phyloP scores from a whole-genome alignment of 2,888 invertebrate species.

The Adineta ricciae region DNA sequence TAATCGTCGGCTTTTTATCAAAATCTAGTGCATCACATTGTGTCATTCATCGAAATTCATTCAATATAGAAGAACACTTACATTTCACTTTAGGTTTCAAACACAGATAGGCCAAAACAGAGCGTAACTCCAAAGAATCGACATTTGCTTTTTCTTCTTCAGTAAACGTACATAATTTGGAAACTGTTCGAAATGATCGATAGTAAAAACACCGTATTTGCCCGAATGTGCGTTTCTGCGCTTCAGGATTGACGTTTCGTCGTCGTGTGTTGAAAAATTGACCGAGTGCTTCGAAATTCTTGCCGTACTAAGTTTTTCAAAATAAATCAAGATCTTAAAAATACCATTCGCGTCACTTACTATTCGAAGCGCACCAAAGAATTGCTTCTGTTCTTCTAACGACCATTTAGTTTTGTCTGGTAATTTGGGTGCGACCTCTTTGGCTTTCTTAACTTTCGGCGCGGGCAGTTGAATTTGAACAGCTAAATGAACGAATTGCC shows the following conservation, averaged over 20 bases:
- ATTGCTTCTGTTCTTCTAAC: conserved; percentile 6
- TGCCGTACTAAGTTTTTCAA: background rate
- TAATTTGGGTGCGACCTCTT: conserved; percentile 14
- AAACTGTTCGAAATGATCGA: conserved; percentile 21
- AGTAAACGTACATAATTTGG: conserved; percentile 13
- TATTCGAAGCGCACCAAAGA: background rate
- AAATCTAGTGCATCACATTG: background rate
- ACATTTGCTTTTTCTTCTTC: background rate
- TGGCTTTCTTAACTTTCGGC: background rate
- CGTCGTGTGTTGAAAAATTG: conserved; percentile 19
- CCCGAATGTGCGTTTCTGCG: conserved; percentile 14
- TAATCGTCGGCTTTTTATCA: conserved; percentile 16
- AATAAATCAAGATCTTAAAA: background rate
- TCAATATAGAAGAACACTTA: background rate
- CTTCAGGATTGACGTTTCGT: background rate
- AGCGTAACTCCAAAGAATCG: conserved; percentile 14
- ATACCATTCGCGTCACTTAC: background rate
- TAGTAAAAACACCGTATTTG: conserved; percentile 16
- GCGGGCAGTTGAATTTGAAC: background rate
- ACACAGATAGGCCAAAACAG: conserved; percentile 17
- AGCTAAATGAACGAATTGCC: background rate
- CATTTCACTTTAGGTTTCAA: conserved; percentile 19
- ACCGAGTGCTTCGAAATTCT: conserved; percentile 16
- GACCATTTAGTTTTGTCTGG: conserved; percentile 17
- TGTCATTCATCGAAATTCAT: background rate